Evolutionary conservation across 2,113 vertebrate genomes (phyloP).

Genomic region (Hoplias malabaricus): DNA sequence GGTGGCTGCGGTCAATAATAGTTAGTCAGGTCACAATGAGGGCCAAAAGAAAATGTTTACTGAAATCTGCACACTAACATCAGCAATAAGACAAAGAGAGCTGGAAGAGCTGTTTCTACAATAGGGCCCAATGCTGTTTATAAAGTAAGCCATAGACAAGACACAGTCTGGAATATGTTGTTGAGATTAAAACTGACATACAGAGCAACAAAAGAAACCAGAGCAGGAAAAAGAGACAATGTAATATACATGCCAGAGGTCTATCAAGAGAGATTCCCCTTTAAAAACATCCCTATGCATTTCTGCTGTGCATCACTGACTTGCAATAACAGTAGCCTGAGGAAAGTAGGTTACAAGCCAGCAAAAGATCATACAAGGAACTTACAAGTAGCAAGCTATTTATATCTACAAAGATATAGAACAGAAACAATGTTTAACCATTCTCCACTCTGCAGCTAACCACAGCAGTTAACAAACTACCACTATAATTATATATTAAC

Average conservation of each 20-base stretch:
- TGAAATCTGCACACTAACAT: neutral
- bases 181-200: neutral
- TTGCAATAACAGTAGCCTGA: neutral
- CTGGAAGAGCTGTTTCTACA: neutral
- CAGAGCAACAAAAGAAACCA: slow-evolving; percentile 18
- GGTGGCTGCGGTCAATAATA: neutral
- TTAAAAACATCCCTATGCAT: neutral
- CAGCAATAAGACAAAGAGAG: neutral
- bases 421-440: neutral
- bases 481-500: neutral
- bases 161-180: neutral
- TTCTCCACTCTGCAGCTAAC: neutral
- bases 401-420: neutral
- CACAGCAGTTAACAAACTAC: neutral
- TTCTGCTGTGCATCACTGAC: neutral
- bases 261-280: neutral
- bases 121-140: neutral
- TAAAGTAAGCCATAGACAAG: neutral
- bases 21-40: neutral
- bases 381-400: slow-evolving; percentile 11
- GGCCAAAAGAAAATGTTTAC: neutral
- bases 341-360: slow-evolving; percentile 8
- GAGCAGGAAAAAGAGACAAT: neutral
- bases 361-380: neutral
- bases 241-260: neutral